Evolutionary conservation across 53 echinoderm and acorn worm genomes (phyloP).

Genomic region (Astropecten irregularis): DNA sequence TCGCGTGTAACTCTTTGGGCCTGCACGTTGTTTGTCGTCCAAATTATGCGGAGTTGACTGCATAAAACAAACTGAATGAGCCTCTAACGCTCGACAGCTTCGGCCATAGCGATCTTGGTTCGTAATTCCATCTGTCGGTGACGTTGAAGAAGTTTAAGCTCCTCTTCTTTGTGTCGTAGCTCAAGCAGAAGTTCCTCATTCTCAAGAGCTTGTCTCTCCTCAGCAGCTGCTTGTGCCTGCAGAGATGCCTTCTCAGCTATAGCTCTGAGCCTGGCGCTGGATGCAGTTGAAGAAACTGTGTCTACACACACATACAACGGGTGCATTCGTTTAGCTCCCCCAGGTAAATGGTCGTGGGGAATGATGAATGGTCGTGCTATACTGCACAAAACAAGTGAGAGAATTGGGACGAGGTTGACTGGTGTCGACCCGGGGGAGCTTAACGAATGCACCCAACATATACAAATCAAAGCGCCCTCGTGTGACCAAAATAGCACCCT

Average conservation of each 20-base stretch:
- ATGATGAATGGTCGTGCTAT: too few relatives aligned
- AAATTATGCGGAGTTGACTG: background rate
- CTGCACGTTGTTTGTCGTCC: background rate
- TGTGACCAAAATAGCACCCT: too few relatives aligned
- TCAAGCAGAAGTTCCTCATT: constrained; percentile 23
- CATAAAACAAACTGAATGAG: background rate
- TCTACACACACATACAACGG: too few relatives aligned
- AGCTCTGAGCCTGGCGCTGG: background rate
- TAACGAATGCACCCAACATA: too few relatives aligned
- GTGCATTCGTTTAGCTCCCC: too few relatives aligned
- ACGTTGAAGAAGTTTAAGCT: constrained; percentile 10
- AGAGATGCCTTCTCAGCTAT: background rate
- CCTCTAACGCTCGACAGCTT: background rate
- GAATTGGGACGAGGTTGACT: too few relatives aligned
- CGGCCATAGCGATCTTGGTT: constrained; percentile 3
- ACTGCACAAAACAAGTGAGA: too few relatives aligned
- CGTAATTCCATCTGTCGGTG: constrained; percentile 5
- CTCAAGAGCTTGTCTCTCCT: constrained; percentile 18
- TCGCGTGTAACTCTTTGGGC: background rate
- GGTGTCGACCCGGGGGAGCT: too few relatives aligned
- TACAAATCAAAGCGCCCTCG: too few relatives aligned
- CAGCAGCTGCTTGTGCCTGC: constrained; percentile 20
- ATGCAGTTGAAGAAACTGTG: background rate
- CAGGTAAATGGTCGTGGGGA: too few relatives aligned
- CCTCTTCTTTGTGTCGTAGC: background rate